Conservation (phyloP, 2,797 vertebrate species). For the Odontamblyopus rebecca region DNA sequence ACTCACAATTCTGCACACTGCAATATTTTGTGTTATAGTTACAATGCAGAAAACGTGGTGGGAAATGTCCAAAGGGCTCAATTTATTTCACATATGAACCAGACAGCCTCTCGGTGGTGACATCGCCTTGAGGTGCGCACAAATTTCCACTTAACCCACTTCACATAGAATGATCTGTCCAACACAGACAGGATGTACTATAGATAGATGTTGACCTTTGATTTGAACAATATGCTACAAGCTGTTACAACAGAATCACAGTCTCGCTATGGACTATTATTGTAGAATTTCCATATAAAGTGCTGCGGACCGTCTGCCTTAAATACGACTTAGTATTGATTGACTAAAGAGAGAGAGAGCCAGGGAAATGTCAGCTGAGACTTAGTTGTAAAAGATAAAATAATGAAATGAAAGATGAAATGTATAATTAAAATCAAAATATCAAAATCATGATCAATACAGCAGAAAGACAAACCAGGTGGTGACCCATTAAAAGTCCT, state of each 20-base stretch:
- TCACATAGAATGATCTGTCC: not conserved
- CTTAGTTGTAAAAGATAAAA: not conserved
- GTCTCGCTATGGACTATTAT: not conserved
- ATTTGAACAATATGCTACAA: not conserved
- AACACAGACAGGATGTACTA: not conserved
- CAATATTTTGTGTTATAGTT: not conserved
- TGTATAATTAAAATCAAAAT: not conserved
- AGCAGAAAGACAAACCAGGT: not conserved
- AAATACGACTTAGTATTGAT: not conserved
- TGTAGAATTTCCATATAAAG: not conserved
- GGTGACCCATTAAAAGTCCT: not conserved
- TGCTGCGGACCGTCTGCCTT: not conserved
- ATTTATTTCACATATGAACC: constrained; percentile 7
- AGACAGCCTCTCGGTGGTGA: not conserved
- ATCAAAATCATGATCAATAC: not conserved
- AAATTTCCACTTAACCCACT: not conserved
- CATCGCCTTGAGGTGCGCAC: not conserved
- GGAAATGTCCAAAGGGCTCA: constrained; percentile 9
- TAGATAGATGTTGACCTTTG: not conserved
- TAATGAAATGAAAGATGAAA: not conserved
- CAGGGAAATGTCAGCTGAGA: not conserved
- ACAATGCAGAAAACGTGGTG: not conserved
- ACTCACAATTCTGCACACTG: not conserved
- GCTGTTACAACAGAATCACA: not conserved
- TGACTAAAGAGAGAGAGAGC: not conserved